Evolutionary conservation across 2,888 invertebrate species (phyloP), one percentile per base, ranked within the genome.

Genomic region (Psococerastis gibbosa): DNA sequence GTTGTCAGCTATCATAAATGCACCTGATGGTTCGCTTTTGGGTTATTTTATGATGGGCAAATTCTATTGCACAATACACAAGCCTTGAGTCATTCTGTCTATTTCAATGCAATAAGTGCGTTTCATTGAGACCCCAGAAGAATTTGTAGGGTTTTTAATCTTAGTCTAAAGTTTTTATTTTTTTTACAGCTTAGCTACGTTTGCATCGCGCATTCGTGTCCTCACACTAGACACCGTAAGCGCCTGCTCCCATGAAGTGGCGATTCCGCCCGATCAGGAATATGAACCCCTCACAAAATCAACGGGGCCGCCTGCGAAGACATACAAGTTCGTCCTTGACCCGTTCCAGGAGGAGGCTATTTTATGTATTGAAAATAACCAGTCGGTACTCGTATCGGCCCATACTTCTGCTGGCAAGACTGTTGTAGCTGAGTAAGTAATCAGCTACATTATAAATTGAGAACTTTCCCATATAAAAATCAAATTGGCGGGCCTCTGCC

Each of bases 351-450:
- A 87, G 55, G 91, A 95, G 62, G 94, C 97, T 1, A 83, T 97
- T 49, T 63, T 84, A 42, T 99, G 98, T 59, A 81, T 99, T 53
- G 95, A 98, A 58, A 98, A 98, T 61, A 79, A 88, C 57, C 95
- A 98, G 58, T 95, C 95, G 8, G 98, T 99, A 3, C 68, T 99
- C 34, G 97, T 99, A 1, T 97, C 98, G 2, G 98, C 98, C 5
- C 98, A 99, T 59, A 99, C 98, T 1, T 98, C 97, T 3, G 97
- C 98, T 35, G 98, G 98, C 43, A 98, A 99, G 73, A 99, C 98
- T 45, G 97, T 97, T 2, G 95, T 95, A 5, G 98, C 97, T 3
- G 92, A 97, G 83, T 95, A 69, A 73, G 83, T 2, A 20, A 43
- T 33, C 9, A 22, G 33, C 13, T 9, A 2, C 32, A 32, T 15